Conservation (phyloP, 2,797 vertebrate species). For the Phylloscopus collybita region DNA sequence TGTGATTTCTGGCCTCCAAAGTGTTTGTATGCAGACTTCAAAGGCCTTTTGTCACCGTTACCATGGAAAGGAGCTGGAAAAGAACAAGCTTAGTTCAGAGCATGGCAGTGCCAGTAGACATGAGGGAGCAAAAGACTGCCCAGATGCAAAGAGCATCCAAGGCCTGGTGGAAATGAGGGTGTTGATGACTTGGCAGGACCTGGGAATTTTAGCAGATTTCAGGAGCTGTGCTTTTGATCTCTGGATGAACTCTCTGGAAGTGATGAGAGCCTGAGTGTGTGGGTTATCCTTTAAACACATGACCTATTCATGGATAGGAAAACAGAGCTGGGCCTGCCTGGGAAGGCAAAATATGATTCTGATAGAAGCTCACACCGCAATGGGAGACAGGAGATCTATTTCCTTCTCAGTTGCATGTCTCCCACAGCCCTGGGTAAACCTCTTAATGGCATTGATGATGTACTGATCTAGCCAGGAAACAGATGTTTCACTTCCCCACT, state of each 20-base stretch:
- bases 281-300: not conserved
- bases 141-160: not conserved
- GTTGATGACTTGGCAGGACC: not conserved
- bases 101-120: not conserved
- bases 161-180: not conserved
- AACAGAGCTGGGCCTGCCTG: not conserved
- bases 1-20: not conserved
- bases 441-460: not conserved
- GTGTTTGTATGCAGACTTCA: not conserved
- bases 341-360: not conserved
- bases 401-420: not conserved
- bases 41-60: not conserved
- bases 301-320: not conserved
- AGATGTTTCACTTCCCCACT: not conserved
- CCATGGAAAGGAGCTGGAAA: not conserved
- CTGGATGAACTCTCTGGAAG: not conserved
- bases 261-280: not conserved
- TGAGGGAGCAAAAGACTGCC: not conserved
- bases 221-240: not conserved
- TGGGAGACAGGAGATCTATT: not conserved
- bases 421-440: not conserved
- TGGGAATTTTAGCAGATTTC: not conserved
- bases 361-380: not conserved
- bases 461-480: not conserved
- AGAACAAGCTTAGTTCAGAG: fast-evolving